These are phyloP conservation scores for Yponomeuta malinellus DNA, from an alignment of 2,888 invertebrate genomes.

Conservation along the genomic window DNA sequence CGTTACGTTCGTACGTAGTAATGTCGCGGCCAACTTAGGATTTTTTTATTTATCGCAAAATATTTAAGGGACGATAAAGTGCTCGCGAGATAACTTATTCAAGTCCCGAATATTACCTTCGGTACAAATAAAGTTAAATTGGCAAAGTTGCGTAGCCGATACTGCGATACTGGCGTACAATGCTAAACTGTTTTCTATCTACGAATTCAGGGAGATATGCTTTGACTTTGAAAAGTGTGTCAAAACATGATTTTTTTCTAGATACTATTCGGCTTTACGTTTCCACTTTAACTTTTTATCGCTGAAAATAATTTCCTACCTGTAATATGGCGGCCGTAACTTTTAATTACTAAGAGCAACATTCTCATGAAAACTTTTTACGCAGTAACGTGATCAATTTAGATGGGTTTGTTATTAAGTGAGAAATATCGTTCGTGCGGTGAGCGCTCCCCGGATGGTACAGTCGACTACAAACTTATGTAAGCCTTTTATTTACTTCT, in stretches of 20 bases:
- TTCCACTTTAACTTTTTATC: slow-evolving; percentile 6
- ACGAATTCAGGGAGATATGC: not conserved
- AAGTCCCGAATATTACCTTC: slow-evolving; percentile 53
- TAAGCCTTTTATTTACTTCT: slow-evolving; percentile 3
- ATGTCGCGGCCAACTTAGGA: slow-evolving; percentile 27
- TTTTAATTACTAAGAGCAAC: slow-evolving; percentile 9
- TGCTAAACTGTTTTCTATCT: not conserved
- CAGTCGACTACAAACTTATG: slow-evolving; percentile 29
- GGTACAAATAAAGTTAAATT: slow-evolving; percentile 74
- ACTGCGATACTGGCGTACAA: slow-evolving; percentile 26
- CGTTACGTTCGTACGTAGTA: slow-evolving; percentile 56
- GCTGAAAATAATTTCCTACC: not conserved
- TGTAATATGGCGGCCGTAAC: slow-evolving; percentile 5
- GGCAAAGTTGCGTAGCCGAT: slow-evolving; percentile 54
- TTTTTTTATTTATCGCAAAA: slow-evolving; percentile 47
- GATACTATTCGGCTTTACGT: not conserved
- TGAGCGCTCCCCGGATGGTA: not conserved
- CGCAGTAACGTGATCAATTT: slow-evolving; percentile 47
- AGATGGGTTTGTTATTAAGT: slow-evolving; percentile 47
- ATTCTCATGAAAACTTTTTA: slow-evolving; percentile 26
- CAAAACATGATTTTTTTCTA: not conserved
- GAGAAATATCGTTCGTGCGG: slow-evolving; percentile 50
- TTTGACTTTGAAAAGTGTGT: not conserved
- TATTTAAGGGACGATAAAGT: slow-evolving; percentile 48
- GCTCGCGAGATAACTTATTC: slow-evolving; percentile 53